Evolutionary conservation across 2,888 invertebrate species (phyloP), one percentile per base, ranked within the genome.

Genomic region (Synanthedon andrenaeformis): DNA sequence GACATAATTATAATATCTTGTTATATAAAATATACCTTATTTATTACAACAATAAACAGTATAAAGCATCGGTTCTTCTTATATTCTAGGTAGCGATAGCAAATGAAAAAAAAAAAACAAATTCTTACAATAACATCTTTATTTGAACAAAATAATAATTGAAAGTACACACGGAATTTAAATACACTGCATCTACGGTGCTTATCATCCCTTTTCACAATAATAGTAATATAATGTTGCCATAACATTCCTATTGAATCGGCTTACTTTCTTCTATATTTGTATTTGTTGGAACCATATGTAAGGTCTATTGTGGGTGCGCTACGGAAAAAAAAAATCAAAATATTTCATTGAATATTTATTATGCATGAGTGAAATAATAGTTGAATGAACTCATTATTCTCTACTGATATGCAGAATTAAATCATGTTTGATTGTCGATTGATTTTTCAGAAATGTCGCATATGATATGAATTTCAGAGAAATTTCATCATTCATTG

Each of bases 221-320:
- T 19, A 49, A 49, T 14, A 17, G 12, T 49, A 13, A 35, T 10
- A 13, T 14, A 35, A 41, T n/a, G 13, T 51, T 28, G 28, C 10
- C 35, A 35, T 35, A n/a, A 28, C 13, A 13, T 45, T 45, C 14
- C 45, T 14, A 45, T 45, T 52, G 53, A 57, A 54, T 54, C 51
- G 51, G 41, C 54, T 53, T 57, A 57, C 78, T 85, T 82, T 78
- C 82, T 81, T 74, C 80, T 76, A 76, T 79, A 82, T 76, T 82
- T 85, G 82, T 75, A 84, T 82, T 76, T 86, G 76, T 82, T 86
- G 76, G 76, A 65, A 62, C 76, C 66, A 73, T 78, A 79, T 62
- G 73, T 72, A 64, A 80, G 69, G 74, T 82, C 82, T 80, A 87
- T 74, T 64, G 76, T 77, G 78, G 85, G 84, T 76, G 86, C 86